A percentile compares a stretch with the other conserved stretches of the same genome.
Conservation (phyloP, 2,888 invertebrate genomes). For the Dynastes tityus region DNA sequence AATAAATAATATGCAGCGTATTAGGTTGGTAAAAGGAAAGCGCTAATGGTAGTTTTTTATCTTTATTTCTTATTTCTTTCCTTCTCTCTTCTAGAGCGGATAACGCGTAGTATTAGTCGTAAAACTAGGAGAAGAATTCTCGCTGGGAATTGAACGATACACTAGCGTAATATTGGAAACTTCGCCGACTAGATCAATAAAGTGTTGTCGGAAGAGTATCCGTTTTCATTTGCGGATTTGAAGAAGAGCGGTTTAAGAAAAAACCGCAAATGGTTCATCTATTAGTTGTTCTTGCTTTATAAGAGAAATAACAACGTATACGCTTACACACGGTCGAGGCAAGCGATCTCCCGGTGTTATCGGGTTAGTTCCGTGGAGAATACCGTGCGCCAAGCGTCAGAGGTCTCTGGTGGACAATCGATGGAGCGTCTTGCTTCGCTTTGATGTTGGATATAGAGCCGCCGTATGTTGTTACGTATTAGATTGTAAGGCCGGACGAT, state of each 20-base stretch:
- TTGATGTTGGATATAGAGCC: conserved; percentile 28
- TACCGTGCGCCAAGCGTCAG: conserved; percentile 47
- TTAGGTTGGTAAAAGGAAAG: conserved; percentile 10
- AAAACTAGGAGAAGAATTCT: conserved; percentile 38
- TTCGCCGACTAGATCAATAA: conserved; percentile 49
- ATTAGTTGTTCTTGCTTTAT: conserved; percentile 52
- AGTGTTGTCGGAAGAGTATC: conserved; percentile 52
- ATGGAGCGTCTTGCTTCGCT: conserved; percentile 28
- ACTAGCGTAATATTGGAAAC: conserved; percentile 1
- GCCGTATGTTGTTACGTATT: not conserved
- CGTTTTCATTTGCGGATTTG: conserved; percentile 51
- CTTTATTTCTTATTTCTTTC: not conserved
- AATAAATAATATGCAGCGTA: conserved; percentile 5
- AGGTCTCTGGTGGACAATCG: conserved; percentile 52
- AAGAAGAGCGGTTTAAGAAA: conserved; percentile 48
- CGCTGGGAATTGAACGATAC: conserved; percentile 40
- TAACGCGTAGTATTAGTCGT: conserved; percentile 32
- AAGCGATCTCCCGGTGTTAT: conserved; percentile 48
- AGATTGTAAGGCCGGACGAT: no score
- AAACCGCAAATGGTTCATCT: conserved; percentile 52
- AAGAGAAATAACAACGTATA: conserved; percentile 48
- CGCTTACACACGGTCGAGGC: conserved; percentile 19
- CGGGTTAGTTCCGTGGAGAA: conserved; percentile 54
- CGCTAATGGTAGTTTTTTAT: conserved; percentile 20
- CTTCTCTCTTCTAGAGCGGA: no score